These are phyloP conservation scores for Trichopoda pennipes DNA, from an alignment of 2,888 invertebrate genomes.

Conservation along the genomic window DNA sequence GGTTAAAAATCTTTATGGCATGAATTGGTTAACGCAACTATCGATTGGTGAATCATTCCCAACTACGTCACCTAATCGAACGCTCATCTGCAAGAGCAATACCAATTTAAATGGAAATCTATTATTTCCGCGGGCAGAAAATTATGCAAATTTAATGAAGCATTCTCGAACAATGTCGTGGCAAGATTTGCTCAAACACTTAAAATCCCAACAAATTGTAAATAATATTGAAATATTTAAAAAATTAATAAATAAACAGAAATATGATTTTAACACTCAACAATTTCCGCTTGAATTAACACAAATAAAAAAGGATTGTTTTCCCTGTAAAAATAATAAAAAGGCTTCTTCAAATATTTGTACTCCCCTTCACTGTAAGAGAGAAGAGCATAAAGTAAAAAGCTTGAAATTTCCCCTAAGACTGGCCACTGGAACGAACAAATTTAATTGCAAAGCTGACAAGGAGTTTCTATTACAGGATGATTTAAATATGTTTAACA, in stretches of 20 bases:
- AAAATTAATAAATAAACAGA: neutral
- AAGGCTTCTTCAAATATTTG: neutral
- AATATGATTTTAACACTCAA: neutral
- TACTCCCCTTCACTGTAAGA: neutral
- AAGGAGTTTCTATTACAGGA: neutral
- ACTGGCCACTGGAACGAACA: neutral
- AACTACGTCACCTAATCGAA: constrained; percentile 30
- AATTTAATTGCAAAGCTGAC: neutral
- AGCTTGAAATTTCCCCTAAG: neutral
- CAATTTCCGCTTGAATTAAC: constrained; percentile 40
- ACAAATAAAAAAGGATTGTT: neutral
- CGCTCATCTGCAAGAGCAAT: constrained; percentile 32
- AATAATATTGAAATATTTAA: constrained; percentile 43
- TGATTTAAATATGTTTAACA: neutral
- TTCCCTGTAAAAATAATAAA: constrained; percentile 24
- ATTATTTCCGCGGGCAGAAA: constrained; percentile 41
- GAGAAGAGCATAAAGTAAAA: neutral
- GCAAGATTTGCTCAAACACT: constrained; percentile 10
- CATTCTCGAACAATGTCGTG: constrained; percentile 9
- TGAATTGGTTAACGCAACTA: constrained; percentile 45
- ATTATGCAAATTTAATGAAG: constrained; percentile 4
- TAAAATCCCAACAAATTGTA: constrained; percentile 37
- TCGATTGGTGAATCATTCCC: constrained; percentile 41
- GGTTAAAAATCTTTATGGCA: constrained; percentile 24
- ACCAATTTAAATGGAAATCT: constrained; percentile 31